Conservation (phyloP, 2,113 vertebrate genomes). For the Bufo bufo region DNA sequence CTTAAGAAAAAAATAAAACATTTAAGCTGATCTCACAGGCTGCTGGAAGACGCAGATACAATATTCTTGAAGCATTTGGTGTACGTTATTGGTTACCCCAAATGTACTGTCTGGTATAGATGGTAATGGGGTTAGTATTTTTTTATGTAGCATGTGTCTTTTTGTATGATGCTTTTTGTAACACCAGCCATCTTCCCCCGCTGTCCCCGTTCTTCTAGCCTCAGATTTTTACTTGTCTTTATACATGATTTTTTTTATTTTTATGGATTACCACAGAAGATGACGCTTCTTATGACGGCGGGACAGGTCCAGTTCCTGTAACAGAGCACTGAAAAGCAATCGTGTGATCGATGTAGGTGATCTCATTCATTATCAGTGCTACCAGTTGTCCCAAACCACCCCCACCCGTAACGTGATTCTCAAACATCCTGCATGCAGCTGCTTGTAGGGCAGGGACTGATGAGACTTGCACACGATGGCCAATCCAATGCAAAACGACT, state of each 20-base stretch:
- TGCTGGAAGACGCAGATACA: slow-evolving; percentile 29
- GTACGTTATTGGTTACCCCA: slow-evolving; percentile 38
- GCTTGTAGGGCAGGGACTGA: background rate
- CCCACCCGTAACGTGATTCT: background rate
- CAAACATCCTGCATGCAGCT: background rate
- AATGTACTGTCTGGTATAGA: slow-evolving; percentile 7
- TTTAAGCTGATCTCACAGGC: slow-evolving; percentile 29
- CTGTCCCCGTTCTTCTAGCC: slow-evolving; percentile 17
- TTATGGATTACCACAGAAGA: slow-evolving; percentile 12
- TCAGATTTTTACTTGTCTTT: slow-evolving; percentile 39
- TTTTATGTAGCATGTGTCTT: slow-evolving; percentile 57
- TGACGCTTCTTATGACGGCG: background rate
- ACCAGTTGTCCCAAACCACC: background rate
- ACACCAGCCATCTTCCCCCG: slow-evolving; percentile 25
- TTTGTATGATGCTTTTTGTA: slow-evolving; percentile 58
- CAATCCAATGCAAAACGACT: background rate
- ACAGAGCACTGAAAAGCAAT: too few relatives aligned
- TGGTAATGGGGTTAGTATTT: slow-evolving; percentile 25
- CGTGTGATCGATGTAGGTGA: too few relatives aligned
- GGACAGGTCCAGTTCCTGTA: slow-evolving; percentile 3
- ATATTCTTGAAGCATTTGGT: slow-evolving; percentile 38
- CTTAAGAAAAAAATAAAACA: background rate
- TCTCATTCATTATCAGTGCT: background rate
- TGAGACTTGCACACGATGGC: background rate
- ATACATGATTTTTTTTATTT: slow-evolving; percentile 37